These are phyloP conservation scores for Noctua fimbriata DNA, from an alignment of 2,888 invertebrate species.

Conservation along the genomic window DNA sequence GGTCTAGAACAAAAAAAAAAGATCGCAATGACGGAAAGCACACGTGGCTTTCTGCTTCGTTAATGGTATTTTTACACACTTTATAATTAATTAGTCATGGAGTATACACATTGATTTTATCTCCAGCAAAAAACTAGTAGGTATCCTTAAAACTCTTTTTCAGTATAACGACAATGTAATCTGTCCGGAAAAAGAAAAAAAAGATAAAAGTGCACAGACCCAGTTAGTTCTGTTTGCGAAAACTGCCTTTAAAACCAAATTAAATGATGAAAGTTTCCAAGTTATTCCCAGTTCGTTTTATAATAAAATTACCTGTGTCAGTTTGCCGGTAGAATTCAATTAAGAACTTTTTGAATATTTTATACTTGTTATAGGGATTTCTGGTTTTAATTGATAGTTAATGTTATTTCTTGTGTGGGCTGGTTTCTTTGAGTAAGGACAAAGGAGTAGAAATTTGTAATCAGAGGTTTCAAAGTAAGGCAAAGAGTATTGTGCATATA, in stretches of 20 bases:
- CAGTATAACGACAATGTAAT: slow-evolving; percentile 36
- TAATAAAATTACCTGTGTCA: slow-evolving; percentile 82
- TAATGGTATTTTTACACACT: not conserved
- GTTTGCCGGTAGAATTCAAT: slow-evolving; percentile 81
- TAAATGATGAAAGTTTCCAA: slow-evolving; percentile 81
- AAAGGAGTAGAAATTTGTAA: slow-evolving; percentile 24
- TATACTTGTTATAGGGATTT: slow-evolving; percentile 69
- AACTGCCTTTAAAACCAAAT: slow-evolving; percentile 78
- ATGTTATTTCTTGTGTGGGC: slow-evolving; percentile 30
- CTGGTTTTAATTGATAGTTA: slow-evolving; percentile 61
- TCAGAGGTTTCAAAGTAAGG: slow-evolving; percentile 24
- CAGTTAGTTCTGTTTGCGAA: slow-evolving; percentile 67
- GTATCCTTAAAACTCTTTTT: not conserved
- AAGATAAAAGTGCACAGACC: slow-evolving; percentile 53
- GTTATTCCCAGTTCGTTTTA: slow-evolving; percentile 80
- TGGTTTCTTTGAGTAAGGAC: slow-evolving; percentile 26
- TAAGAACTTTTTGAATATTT: slow-evolving; percentile 79
- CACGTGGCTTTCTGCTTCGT: not conserved
- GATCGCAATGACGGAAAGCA: not conserved
- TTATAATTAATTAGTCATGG: not conserved
- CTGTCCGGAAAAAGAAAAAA: slow-evolving; percentile 6
- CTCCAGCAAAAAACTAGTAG: not conserved
- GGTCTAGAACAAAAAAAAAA: not conserved
- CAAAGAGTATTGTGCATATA: slow-evolving; percentile 10
- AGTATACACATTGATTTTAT: not conserved